Evolutionary conservation across 2,113 vertebrate genomes (phyloP), one percentile per base, ranked within the genome.

Genomic region (Oryzias javanicus): DNA sequence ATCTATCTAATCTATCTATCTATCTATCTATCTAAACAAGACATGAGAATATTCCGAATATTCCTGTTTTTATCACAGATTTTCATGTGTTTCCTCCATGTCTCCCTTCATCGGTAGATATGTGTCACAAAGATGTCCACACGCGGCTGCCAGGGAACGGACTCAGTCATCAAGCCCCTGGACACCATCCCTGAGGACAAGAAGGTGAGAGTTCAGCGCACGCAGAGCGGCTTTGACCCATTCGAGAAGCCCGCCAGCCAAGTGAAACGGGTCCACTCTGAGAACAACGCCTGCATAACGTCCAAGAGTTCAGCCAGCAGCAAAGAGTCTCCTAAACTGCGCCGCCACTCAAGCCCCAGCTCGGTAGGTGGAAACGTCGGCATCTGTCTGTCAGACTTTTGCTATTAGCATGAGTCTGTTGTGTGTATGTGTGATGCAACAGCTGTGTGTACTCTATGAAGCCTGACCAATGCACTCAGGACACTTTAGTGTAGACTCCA

Each of bases 51-150:
- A 7, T 7, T 29, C 22, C 3, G 22, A 35, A 35, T 12, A 10
- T 3, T 12, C 35, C 35, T 15, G 14, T 7, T 44, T 1, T 3
- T 16, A 17, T 44, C 16, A 15, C 42, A 45, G 3, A 5, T 69
- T 47, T 47, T 78, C 49, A 64, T 51, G 51, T 53, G 49, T 18
- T 46, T 76, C 35, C 16, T 14, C 16, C 17, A 16, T 35, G 6
- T 27, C 19, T 24, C 27, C 14, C 50, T 42, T 42, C 45, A 66
- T 49, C 64, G 60, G 78, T 89, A 98, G 96, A 98, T 98, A 98
- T 98, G 96, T 91, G 95, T 96, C 93, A 94, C 95, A 89, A 98
- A 96, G 94, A 98, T 98, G 96, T 98, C 96, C 83, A 97, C 94
- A 92, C 94, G 93, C 88, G 94, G 96, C 90, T 94, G 92, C 90